Conservation (phyloP, 1,140 invertebrate species). For the Cyclina sinensis region DNA sequence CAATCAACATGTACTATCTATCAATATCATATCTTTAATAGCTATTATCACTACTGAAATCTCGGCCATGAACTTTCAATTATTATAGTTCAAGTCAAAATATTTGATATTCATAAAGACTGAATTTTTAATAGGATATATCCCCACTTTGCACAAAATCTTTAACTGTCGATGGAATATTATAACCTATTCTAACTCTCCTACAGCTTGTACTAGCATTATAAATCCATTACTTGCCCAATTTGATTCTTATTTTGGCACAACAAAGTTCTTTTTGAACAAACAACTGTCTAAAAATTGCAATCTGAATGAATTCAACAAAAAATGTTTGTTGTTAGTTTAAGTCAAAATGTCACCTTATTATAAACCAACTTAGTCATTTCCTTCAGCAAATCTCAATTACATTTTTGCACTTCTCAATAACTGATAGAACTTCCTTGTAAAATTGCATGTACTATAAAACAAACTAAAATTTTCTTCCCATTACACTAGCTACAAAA, state of each 20-base stretch:
- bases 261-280: too few species aligned
- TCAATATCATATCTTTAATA: constrained; percentile 19
- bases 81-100: constrained; percentile 22
- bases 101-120: constrained; percentile 19
- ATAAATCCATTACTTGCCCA: too few species aligned
- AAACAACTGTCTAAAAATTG: too few species aligned
- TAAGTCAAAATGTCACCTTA: too few species aligned
- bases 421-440: not conserved
- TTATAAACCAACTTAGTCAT: not conserved
- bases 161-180: too few species aligned
- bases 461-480: not conserved
- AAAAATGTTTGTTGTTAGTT: too few species aligned
- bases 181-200: too few species aligned
- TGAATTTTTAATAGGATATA: constrained; percentile 25
- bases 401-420: not conserved
- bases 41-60: constrained; percentile 16
- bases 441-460: not conserved
- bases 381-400: not conserved
- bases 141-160: constrained; percentile 21
- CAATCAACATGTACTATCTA: constrained; percentile 28
- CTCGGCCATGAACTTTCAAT: constrained; percentile 34
- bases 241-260: too few species aligned
- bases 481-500: not conserved
- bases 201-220: not conserved
- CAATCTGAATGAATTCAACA: too few species aligned